phyloP scores from a whole-genome alignment of 2,113 vertebrate genomes.

The Mungos mungo region DNA sequence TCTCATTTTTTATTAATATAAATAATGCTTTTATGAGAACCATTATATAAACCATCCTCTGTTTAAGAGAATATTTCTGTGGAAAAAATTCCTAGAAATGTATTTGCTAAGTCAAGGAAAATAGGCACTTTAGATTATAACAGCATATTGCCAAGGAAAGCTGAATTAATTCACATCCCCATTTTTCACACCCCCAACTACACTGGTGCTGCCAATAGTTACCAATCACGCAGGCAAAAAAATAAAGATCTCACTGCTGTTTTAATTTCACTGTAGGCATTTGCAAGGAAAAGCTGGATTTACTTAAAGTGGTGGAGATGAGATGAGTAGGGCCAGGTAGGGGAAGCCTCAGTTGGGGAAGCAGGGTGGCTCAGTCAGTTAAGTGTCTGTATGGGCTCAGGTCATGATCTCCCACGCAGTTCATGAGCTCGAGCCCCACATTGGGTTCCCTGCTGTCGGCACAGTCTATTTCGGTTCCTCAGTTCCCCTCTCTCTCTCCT shows the following conservation, averaged over 20 bases:
- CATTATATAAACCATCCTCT: neutral
- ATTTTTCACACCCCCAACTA: neutral
- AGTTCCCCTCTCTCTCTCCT: no score
- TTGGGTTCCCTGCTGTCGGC: no score
- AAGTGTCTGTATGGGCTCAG: no score
- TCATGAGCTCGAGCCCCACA: no score
- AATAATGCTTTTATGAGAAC: neutral
- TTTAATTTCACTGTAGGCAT: neutral
- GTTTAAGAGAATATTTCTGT: slow-evolving; percentile 14
- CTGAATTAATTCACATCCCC: neutral
- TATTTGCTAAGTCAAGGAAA: neutral
- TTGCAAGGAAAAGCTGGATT: neutral
- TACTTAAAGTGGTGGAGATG: neutral
- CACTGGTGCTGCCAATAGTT: neutral
- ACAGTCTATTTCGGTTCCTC: no score
- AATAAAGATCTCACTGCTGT: neutral
- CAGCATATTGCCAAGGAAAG: neutral
- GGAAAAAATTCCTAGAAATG: neutral
- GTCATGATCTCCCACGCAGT: no score
- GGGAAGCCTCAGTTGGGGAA: neutral
- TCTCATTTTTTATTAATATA: slow-evolving; percentile 19
- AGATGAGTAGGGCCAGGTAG: neutral
- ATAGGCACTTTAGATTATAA: slow-evolving; percentile 5
- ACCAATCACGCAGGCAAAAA: neutral
- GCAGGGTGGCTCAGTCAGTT: no score